A percentile compares a stretch with the other conserved stretches of the same genome.
These are phyloP conservation scores for Saturnia pavonia DNA, from an alignment of 2,888 invertebrate species.

Conservation along the genomic window DNA sequence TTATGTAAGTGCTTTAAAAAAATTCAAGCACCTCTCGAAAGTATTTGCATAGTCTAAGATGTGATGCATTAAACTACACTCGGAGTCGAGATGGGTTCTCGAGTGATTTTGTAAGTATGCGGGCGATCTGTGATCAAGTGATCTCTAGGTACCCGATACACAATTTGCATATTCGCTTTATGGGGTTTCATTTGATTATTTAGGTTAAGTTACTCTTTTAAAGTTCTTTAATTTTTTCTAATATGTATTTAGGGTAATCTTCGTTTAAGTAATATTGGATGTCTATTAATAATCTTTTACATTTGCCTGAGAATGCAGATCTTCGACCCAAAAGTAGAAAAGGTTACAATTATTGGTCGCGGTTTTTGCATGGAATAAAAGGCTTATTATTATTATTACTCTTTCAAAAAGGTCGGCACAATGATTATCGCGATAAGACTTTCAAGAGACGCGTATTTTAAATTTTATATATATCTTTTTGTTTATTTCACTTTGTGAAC, in stretches of 20 bases:
- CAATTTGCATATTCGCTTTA: constrained; percentile 48
- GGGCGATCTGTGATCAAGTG: constrained; percentile 52
- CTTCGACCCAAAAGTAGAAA: too few relatives aligned
- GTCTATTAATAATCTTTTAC: too few relatives aligned
- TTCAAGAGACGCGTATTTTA: background rate
- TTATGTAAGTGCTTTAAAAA: constrained; percentile 24
- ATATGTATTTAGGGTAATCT: too few relatives aligned
- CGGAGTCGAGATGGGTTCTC: constrained; percentile 26
- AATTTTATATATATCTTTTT: background rate
- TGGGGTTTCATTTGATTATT: constrained; percentile 28
- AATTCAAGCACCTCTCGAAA: constrained; percentile 35
- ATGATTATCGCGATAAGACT: background rate
- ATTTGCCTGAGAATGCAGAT: too few relatives aligned
- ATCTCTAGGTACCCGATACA: constrained; percentile 36
- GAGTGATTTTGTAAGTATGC: constrained; percentile 51
- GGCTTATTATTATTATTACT: too few relatives aligned
- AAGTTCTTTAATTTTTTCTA: too few relatives aligned
- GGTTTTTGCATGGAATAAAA: too few relatives aligned
- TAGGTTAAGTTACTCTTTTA: constrained; percentile 33
- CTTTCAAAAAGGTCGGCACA: background rate
- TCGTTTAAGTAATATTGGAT: too few relatives aligned
- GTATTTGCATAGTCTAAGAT: constrained; percentile 56
- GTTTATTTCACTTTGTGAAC: background rate
- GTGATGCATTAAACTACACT: constrained; percentile 47
- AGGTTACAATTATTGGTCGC: too few relatives aligned